A percentile compares a stretch with the other conserved stretches of the same genome.
Conservation (phyloP, 2,888 invertebrate genomes). For the Heliconius aoede region DNA sequence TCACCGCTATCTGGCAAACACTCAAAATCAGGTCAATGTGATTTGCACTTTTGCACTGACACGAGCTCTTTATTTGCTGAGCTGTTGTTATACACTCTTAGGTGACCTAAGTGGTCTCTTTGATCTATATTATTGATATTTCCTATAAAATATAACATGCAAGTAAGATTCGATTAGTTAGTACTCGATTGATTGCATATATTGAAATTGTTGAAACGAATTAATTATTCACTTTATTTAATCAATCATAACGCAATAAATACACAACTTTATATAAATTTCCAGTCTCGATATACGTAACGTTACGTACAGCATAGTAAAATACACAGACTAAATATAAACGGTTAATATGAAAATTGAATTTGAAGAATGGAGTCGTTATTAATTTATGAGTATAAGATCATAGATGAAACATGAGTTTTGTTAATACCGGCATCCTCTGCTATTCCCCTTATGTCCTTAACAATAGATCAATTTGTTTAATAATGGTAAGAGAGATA, state of each 20-base stretch:
- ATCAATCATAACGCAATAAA: neutral
- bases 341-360: constrained; percentile 23
- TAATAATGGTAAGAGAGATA: neutral
- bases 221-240: neutral
- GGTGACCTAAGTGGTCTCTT: neutral
- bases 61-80: constrained; percentile 22
- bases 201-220: neutral
- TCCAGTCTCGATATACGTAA: neutral
- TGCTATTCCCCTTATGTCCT: constrained; percentile 1
- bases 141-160: neutral
- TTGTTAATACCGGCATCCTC: neutral
- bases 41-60: constrained; percentile 22
- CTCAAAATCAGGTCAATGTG: constrained; percentile 33
- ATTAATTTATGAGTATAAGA: constrained; percentile 28
- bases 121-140: constrained; percentile 5
- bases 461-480: constrained; percentile 7
- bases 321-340: constrained; percentile 18
- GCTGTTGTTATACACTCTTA: neutral
- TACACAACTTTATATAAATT: neutral
- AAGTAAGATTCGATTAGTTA: neutral
- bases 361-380: constrained; percentile 22
- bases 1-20: constrained; percentile 36
- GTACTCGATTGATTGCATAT: neutral
- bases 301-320: constrained; percentile 1
- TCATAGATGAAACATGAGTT: neutral